A percentile compares a stretch with the other conserved stretches of the same genome.
Conservation (phyloP, 2,888 invertebrate genomes). For the Schrankia costaestrigalis region DNA sequence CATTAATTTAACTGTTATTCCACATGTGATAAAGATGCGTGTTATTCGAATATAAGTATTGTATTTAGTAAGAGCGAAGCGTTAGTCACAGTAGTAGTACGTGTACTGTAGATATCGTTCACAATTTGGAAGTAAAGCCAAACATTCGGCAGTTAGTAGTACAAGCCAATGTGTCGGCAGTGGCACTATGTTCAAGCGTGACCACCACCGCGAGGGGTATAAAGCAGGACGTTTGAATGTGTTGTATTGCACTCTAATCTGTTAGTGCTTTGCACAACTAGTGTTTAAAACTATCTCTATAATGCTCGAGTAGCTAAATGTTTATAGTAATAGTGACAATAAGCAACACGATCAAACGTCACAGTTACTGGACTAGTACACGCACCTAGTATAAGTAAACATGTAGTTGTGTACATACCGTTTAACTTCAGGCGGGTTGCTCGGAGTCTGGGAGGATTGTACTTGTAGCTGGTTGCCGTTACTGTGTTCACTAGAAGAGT, state of each 20-base stretch:
- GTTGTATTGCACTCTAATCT: too few relatives aligned
- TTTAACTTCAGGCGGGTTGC: slow-evolving; percentile 52
- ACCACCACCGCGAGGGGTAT: too few relatives aligned
- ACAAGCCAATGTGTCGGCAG: slow-evolving; percentile 7
- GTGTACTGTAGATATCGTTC: slow-evolving; percentile 6
- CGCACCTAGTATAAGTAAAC: too few relatives aligned
- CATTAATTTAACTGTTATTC: too few relatives aligned
- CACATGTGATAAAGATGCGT: background rate
- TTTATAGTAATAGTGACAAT: too few relatives aligned
- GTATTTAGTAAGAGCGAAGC: slow-evolving; percentile 17
- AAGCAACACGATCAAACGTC: too few relatives aligned
- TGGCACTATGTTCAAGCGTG: slow-evolving; percentile 6
- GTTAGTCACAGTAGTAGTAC: slow-evolving; percentile 15
- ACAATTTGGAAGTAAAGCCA: slow-evolving; percentile 6
- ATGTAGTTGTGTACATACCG: slow-evolving; percentile 50
- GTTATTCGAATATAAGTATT: slow-evolving; percentile 11
- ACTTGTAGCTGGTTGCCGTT: slow-evolving; percentile 28
- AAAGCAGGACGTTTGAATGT: too few relatives aligned
- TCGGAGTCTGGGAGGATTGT: slow-evolving; percentile 21
- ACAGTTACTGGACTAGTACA: too few relatives aligned
- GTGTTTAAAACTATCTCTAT: too few relatives aligned
- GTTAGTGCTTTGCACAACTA: too few relatives aligned
- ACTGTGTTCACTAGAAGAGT: slow-evolving; percentile 30
- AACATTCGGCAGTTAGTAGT: slow-evolving; percentile 5
- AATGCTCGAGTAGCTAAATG: too few relatives aligned